Conservation (phyloP, 2,888 invertebrate species). For the Syrista parreyssii region DNA sequence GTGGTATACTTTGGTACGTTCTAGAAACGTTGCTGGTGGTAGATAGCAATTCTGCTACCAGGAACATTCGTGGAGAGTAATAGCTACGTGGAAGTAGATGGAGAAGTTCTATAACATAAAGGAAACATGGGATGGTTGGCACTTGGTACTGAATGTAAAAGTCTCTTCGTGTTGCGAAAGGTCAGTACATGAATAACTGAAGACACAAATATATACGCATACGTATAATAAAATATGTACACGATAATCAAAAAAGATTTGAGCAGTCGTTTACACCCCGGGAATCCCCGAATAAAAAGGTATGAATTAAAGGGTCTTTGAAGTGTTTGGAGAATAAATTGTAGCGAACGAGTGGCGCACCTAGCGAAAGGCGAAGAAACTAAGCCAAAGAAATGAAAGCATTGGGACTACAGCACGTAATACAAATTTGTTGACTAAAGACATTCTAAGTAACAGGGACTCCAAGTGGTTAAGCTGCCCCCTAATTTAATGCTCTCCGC, state of each 20-base stretch:
- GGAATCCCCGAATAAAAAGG: background rate
- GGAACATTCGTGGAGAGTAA: background rate
- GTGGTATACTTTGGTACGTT: background rate
- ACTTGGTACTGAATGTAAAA: background rate
- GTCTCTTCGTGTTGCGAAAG: background rate
- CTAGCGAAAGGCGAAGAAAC: slow-evolving; percentile 9
- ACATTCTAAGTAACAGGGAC: slow-evolving; percentile 24
- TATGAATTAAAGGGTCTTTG: background rate
- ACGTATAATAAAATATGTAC: background rate
- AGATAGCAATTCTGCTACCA: background rate
- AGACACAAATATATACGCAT: background rate
- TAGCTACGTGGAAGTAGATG: background rate
- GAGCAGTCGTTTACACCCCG: background rate
- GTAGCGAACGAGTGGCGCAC: background rate
- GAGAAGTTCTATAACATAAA: background rate
- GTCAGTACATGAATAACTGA: slow-evolving; percentile 12
- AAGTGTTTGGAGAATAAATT: background rate
- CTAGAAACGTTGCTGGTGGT: background rate
- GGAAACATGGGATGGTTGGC: background rate
- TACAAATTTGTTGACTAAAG: slow-evolving; percentile 25
- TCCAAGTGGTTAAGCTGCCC: slow-evolving; percentile 20
- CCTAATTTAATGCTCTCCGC: slow-evolving; percentile 27
- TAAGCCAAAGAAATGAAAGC: slow-evolving; percentile 2
- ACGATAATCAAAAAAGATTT: background rate
- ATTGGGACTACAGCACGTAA: slow-evolving; percentile 15